Conservation (phyloP, 92 coral and sea anemone genomes). For the Zoanthus solanderi region DNA sequence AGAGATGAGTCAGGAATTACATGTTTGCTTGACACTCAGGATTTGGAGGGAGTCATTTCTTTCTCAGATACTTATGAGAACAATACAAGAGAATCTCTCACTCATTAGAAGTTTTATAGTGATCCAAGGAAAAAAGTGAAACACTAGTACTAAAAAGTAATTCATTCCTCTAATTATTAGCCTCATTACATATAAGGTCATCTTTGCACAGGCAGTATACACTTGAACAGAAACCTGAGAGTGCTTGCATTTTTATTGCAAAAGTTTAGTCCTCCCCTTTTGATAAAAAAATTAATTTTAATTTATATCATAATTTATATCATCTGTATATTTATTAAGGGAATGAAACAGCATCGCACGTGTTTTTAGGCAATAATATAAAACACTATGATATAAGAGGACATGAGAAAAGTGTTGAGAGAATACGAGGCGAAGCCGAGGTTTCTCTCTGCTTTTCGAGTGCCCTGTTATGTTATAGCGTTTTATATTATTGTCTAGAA, state of each 20-base stretch:
- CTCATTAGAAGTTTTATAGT: constrained; percentile 9
- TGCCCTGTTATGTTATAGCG: too few relatives aligned
- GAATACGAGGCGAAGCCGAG: too few relatives aligned
- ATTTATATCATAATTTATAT: not conserved
- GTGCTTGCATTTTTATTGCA: constrained; percentile 7
- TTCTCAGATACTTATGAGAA: constrained; percentile 23
- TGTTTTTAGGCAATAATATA: too few relatives aligned
- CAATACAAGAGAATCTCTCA: constrained; percentile 19
- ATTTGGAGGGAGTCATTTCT: constrained; percentile 34
- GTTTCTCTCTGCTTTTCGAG: too few relatives aligned
- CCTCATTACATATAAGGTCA: constrained; percentile 8
- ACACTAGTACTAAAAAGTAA: not conserved
- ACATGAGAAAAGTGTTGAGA: too few relatives aligned
- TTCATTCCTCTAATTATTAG: constrained; percentile 1
- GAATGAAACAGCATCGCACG: too few relatives aligned
- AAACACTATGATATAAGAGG: too few relatives aligned
- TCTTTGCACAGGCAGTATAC: constrained; percentile 12
- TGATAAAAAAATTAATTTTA: not conserved
- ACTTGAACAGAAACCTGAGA: constrained; percentile 8
- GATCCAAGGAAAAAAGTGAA: not conserved
- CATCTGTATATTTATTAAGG: not conserved
- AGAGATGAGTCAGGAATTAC: constrained; percentile 26
- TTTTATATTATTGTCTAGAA: too few relatives aligned
- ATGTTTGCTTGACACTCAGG: constrained; percentile 29
- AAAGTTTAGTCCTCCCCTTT: constrained; percentile 4